Evolutionary conservation across 2,888 invertebrate species (phyloP).

Genomic region (Eilema sororculum): DNA sequence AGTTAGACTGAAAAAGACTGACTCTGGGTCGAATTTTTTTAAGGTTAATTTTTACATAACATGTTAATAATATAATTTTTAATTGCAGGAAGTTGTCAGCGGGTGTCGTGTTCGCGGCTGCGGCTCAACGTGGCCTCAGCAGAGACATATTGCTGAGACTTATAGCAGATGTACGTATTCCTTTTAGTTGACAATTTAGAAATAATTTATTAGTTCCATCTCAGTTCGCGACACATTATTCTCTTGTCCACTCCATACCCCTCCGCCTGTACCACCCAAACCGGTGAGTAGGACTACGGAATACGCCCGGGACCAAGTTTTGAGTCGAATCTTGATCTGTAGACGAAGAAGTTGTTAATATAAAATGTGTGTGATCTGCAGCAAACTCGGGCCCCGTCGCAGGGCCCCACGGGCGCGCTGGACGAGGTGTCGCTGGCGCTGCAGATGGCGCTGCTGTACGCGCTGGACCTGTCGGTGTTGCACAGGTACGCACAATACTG

Average conservation of each 20-base stretch:
- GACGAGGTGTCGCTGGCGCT: conserved; percentile 93
- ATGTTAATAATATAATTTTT: not conserved
- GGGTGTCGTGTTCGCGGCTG: conserved; percentile 77
- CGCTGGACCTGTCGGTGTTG: conserved; percentile 93
- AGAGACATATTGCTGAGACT: conserved; percentile 90
- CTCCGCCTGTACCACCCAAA: too few relatives aligned
- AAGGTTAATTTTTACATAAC: too few relatives aligned
- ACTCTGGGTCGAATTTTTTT: too few relatives aligned
- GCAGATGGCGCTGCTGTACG: conserved; percentile 94
- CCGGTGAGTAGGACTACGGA: too few relatives aligned
- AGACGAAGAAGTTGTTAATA: too few relatives aligned
- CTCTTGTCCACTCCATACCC: too few relatives aligned
- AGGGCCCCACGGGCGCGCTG: conserved; percentile 89
- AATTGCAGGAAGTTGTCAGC: conserved; percentile 74
- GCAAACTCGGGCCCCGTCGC: conserved; percentile 75
- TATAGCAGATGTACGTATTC: conserved; percentile 77
- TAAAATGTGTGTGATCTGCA: conserved; percentile 48
- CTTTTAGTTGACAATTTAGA: too few relatives aligned
- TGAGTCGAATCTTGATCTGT: too few relatives aligned
- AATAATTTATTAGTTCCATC: too few relatives aligned
- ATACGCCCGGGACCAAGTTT: too few relatives aligned
- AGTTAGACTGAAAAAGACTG: too few relatives aligned
- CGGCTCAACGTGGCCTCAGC: conserved; percentile 87
- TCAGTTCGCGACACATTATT: too few relatives aligned
- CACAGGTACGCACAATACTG: conserved; percentile 73